These are phyloP conservation scores for Desmodus rotundus DNA, from an alignment of 2,113 vertebrate species.

Conservation along the genomic window DNA sequence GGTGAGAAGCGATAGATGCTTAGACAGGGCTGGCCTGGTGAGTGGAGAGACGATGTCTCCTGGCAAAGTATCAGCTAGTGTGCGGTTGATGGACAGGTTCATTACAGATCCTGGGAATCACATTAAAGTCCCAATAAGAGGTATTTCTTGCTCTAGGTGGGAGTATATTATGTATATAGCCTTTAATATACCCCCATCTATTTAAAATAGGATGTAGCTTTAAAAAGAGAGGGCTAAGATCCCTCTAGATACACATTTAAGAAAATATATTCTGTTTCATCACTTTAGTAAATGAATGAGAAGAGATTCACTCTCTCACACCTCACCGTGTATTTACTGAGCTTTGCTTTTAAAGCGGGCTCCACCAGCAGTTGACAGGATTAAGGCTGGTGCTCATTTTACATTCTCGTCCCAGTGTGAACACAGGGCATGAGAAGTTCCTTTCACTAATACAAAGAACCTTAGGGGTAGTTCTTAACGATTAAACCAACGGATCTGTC, in stretches of 20 bases:
- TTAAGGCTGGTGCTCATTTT: neutral
- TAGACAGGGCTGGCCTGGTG: neutral
- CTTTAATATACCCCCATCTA: neutral
- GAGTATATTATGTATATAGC: neutral
- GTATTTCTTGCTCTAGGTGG: neutral
- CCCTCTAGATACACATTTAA: neutral
- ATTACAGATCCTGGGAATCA: neutral
- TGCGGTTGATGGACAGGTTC: neutral
- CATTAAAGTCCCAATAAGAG: neutral
- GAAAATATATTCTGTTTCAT: neutral
- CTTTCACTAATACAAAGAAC: neutral
- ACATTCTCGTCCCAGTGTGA: neutral
- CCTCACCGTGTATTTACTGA: neutral
- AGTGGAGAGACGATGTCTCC: neutral
- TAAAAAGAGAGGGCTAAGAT: neutral
- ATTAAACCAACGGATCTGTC: neutral
- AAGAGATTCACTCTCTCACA: neutral
- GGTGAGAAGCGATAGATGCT: neutral
- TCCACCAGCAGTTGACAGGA: neutral
- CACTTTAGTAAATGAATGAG: neutral
- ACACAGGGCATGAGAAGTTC: neutral
- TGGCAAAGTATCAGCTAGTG: neutral
- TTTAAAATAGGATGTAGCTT: neutral
- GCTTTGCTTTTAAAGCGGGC: neutral
- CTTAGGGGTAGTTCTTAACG: neutral